Base-by-base conservation (phyloP, 2,113 vertebrate species). In the Paedocypris sp. region DNA sequence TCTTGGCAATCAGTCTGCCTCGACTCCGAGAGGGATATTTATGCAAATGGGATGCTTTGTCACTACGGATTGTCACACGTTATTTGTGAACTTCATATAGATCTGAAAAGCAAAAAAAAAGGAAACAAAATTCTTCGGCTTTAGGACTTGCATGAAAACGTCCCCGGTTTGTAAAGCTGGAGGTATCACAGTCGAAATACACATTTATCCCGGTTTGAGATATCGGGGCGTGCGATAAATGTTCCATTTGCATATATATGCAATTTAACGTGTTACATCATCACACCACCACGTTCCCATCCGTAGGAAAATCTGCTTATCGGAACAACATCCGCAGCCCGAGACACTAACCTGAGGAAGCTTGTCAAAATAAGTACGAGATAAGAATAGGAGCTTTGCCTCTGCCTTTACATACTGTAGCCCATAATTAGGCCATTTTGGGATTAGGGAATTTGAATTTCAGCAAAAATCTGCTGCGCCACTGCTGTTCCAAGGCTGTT, bases 401-500 rank as follows among this genome's bases (percentile, higher is more conserved):
- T 50, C 15, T 23, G 41, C 58, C 50, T 56, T 49, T 9, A 35
- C 52, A 15, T 16, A 36, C 39, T 43, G 25, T 33, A 61, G 45
- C 18, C n/a, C 35, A 13, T 65, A 69, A 70, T 70, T 65, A 50
- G 49, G 57, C 63, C 67, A 70, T 65, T 70, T 65, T 65, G 57
- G 67, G 67, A 70, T 70, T 61, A 70, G 49, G 49, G 50, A 65
- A 65, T 65, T 54, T 65, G 28, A 65, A 66, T 64, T 67, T 61
- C 69, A 42, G 36, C 60, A 13, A 52, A 76, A 73, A 71, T 74
- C 59, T 74, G 66, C 68, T 66, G 54, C 67, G 46, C 64, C 62
- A 62, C 41, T 71, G 73, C 54, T 49, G 66, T 61, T 80, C 74
- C 43, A 75, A 72, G 69, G 64, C 68, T 68, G 73, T 79, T 67